phyloP scores from a whole-genome alignment of 2,888 invertebrate genomes.

The Oeneis ivallda region DNA sequence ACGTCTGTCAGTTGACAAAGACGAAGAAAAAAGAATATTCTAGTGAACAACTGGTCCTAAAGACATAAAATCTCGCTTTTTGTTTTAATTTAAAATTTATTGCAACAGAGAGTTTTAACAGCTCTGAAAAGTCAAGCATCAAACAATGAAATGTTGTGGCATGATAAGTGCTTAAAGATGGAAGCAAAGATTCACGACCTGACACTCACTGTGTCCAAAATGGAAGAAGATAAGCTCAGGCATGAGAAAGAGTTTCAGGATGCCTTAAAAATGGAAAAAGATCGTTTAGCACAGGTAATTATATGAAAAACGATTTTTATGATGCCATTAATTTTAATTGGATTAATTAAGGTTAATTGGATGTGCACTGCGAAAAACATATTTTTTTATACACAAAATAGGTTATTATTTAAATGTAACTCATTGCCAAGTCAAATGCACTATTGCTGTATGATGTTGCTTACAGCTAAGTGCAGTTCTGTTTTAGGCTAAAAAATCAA shows the following conservation, averaged over 20 bases:
- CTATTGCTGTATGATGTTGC: no score
- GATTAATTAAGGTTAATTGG: no score
- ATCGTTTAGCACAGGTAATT: constrained; percentile 61
- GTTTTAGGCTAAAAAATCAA: no score
- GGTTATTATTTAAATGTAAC: no score
- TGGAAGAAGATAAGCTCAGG: constrained; percentile 69
- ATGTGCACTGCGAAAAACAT: no score
- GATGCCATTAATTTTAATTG: no score
- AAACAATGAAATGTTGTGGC: constrained; percentile 69
- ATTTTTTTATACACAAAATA: no score
- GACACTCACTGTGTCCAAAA: constrained; percentile 57
- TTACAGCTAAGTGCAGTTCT: no score
- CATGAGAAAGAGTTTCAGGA: constrained; percentile 67
- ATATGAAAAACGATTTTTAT: not conserved
- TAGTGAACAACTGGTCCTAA: no score
- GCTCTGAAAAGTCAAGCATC: constrained; percentile 59
- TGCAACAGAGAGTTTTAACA: constrained; percentile 58
- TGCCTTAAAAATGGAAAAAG: constrained; percentile 65
- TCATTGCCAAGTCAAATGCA: no score
- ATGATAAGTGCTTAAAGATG: constrained; percentile 67
- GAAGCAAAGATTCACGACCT: constrained; percentile 69
- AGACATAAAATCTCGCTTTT: not conserved
- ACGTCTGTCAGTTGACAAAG: no score
- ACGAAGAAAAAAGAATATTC: no score
- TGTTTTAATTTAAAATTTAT: constrained; percentile 1